Base-by-base conservation (phyloP, 2,797 vertebrate species). In the Squalus acanthias region DNA sequence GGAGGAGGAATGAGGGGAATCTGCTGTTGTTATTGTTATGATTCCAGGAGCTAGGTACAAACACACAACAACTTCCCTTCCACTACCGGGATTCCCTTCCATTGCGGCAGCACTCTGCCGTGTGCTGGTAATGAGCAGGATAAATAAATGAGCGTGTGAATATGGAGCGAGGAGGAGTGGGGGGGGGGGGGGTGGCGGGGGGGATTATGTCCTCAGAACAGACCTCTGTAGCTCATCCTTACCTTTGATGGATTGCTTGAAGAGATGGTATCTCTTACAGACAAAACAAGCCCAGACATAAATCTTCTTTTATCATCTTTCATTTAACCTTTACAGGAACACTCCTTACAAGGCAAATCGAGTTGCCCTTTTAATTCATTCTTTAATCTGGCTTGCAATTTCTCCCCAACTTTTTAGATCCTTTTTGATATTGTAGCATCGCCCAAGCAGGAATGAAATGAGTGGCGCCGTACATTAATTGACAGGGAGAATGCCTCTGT, bases 261-360 rank as follows among this genome's bases (percentile, higher is more conserved):
- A 60, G 46, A 76, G 50, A 76, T 76, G 70, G 5, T 60, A 95
- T 95, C 33, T 95, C 29, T 95, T 53, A 95, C 15, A 76, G 72
- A 95, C 93, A 50, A 95, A 95, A 72, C 39, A 95, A 53, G 46
- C 39, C 39, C 46, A 70, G 93, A 53, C 53, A 33, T 53, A 57
- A 57, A 57, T 24, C 26, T n/a, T 57, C 50, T 29, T 95, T 95
- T 74, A 74, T 95, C 94, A 95, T 60, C 94, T 74, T 74, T 69
- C 17, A 7, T 60, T 74, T 95, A 72, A 95, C 15, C 50, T 57
- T 95, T 95, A 29, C 50, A 57, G 13, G 94, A 76, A 29, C 12
- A 57, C 12, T n/a, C 29, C 69, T 76, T 53, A 57, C 15, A 95
- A 46, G 50, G 50, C 26, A 53, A 69, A 69, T 93, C 67, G 46